Percentiles rank a stretch among this genome's conserved stretches.
phyloP scores from a whole-genome alignment of 2,797 vertebrate species.

The Pseudocheirus occidentalis region DNA sequence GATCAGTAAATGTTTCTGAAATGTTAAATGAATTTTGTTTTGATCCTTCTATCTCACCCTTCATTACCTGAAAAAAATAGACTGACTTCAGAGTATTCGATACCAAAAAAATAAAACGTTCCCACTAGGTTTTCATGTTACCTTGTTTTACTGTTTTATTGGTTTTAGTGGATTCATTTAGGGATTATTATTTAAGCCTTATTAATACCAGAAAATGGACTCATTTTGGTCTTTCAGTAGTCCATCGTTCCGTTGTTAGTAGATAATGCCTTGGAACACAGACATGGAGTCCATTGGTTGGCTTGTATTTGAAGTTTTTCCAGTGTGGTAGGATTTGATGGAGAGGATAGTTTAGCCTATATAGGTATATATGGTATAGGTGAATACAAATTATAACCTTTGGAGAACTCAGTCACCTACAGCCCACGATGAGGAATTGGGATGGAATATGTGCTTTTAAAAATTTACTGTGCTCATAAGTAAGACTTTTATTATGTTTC shows the following conservation, averaged over 20 bases:
- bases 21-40: neutral
- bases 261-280: neutral
- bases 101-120: neutral
- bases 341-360: neutral
- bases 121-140: neutral
- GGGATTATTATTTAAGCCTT: neutral
- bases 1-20: neutral
- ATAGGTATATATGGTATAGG: neutral
- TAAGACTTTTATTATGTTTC: neutral
- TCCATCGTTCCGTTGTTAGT: neutral
- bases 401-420: neutral
- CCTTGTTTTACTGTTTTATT: neutral
- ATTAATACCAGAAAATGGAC: slow-evolving; percentile 3
- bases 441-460: neutral
- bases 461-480: neutral
- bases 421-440: neutral
- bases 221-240: neutral
- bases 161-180: neutral
- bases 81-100: neutral
- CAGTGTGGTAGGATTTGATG: neutral
- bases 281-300: neutral
- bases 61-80: neutral
- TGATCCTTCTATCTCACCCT: neutral
- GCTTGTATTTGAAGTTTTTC: neutral
- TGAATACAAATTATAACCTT: neutral